These are phyloP conservation scores for Campoplex nolae DNA, from an alignment of 2,888 invertebrate species.

Conservation along the genomic window DNA sequence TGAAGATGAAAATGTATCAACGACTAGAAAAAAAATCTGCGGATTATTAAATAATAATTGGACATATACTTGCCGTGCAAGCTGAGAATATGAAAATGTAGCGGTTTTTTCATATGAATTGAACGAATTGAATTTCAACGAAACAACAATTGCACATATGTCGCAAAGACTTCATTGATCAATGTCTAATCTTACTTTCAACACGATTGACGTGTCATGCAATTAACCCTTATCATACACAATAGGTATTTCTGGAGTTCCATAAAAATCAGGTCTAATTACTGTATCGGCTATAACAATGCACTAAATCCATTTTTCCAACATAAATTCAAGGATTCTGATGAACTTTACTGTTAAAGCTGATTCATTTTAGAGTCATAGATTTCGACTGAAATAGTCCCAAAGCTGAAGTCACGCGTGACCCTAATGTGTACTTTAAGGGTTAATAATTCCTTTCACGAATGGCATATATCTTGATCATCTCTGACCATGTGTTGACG, in stretches of 20 bases:
- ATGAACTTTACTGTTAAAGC: too few relatives aligned
- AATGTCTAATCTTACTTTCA: conserved; percentile 17
- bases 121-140: conserved; percentile 42
- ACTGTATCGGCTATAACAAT: too few relatives aligned
- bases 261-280: too few relatives aligned
- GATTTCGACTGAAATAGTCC: neutral
- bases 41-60: conserved; percentile 70
- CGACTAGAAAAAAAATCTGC: conserved; percentile 72
- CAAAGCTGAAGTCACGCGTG: too few relatives aligned
- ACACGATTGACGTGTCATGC: conserved; percentile 3
- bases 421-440: too few relatives aligned
- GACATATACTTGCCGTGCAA: conserved; percentile 78
- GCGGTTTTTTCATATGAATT: conserved; percentile 42
- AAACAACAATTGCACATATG: conserved; percentile 37
- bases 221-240: neutral
- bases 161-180: conserved; percentile 28
- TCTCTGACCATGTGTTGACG: conserved; percentile 13
- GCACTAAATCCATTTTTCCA: neutral
- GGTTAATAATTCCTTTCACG: neutral
- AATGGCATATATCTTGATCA: neutral
- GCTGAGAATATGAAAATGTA: conserved; percentile 70
- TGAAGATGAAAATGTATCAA: conserved; percentile 68
- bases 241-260: too few relatives aligned
- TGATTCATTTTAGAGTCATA: too few relatives aligned
- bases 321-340: neutral